Conservation (phyloP, 92 coral and sea anemone genomes). For the Siderastrea radians region DNA sequence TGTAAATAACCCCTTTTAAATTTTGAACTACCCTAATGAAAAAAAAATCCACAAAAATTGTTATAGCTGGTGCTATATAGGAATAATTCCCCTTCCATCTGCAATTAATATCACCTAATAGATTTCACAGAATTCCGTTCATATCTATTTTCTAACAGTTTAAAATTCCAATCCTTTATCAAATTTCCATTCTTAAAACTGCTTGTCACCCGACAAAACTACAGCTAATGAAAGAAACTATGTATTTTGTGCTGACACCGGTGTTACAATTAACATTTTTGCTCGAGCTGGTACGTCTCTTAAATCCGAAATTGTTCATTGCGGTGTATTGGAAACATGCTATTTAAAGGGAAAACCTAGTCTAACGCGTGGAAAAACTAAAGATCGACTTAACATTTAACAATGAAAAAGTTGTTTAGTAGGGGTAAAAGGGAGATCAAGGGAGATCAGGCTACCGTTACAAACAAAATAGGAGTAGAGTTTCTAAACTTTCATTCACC, state of each 20-base stretch:
- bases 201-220: constrained; percentile 16
- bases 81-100: constrained; percentile 16
- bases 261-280: not conserved
- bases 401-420: not conserved
- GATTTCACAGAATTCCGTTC: constrained; percentile 21
- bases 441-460: not conserved
- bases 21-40: not conserved
- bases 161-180: constrained; percentile 27
- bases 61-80: not conserved
- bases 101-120: constrained; percentile 18
- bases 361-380: not conserved
- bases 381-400: not conserved
- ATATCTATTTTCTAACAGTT: constrained; percentile 19
- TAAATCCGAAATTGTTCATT: constrained; percentile 2
- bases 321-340: not conserved
- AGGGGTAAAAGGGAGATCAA: not conserved
- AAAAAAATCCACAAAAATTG: not conserved
- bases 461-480: constrained; percentile 19
- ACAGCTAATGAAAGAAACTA: not conserved
- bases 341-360: not conserved
- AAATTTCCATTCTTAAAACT: constrained; percentile 23
- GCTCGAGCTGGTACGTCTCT: not conserved
- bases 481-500: constrained; percentile 13
- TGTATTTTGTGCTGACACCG: constrained; percentile 5
- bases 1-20: not conserved